phyloP scores from a whole-genome alignment of 2,113 vertebrate genomes.

The Tinamus guttatus region DNA sequence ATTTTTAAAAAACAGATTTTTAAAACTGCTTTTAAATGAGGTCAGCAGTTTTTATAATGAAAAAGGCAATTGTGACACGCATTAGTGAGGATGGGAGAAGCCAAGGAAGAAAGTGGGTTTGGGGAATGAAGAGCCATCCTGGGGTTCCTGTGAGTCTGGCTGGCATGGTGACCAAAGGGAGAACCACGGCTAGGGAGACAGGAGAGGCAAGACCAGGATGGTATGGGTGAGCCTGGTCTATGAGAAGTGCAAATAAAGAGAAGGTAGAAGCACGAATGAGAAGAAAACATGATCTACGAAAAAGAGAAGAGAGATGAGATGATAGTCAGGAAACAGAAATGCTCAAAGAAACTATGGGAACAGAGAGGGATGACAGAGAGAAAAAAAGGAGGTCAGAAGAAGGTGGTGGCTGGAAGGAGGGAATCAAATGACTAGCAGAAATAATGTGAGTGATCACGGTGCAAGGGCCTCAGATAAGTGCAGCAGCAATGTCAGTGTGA shows the following conservation, averaged over 20 bases:
- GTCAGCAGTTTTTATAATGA: slow-evolving; percentile 11
- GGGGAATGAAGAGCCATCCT: background rate
- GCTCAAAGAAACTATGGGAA: background rate
- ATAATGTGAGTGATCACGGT: background rate
- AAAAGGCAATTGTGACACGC: background rate
- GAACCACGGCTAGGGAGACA: background rate
- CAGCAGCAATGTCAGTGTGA: slow-evolving; percentile 28
- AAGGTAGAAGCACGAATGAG: background rate
- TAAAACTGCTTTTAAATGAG: slow-evolving; percentile 31
- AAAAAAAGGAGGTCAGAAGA: background rate
- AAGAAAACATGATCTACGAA: background rate
- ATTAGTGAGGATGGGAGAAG: background rate
- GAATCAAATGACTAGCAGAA: background rate
- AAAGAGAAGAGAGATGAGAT: background rate
- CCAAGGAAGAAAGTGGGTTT: background rate
- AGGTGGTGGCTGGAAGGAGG: background rate
- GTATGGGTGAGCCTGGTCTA: background rate
- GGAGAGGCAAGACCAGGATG: background rate
- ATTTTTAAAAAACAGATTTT: slow-evolving; percentile 26
- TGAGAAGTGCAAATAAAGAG: background rate
- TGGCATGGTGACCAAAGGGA: background rate
- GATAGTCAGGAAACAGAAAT: background rate
- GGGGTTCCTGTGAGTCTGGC: background rate
- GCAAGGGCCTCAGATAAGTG: slow-evolving; percentile 11
- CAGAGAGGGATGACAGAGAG: background rate